These are phyloP conservation scores for Volucella inanis DNA, from an alignment of 2,888 invertebrate species.

Conservation along the genomic window DNA sequence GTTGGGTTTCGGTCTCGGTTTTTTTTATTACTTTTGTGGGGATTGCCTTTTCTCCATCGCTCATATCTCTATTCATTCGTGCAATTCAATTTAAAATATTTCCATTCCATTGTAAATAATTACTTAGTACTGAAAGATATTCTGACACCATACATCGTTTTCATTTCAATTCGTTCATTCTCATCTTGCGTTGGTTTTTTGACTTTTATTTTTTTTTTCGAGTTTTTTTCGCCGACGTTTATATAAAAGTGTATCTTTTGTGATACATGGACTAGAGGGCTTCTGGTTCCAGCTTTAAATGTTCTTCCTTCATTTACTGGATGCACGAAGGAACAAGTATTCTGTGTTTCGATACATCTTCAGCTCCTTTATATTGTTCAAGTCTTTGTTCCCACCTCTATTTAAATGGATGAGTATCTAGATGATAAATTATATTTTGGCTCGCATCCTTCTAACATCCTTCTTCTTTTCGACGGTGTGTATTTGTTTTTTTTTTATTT, in stretches of 20 bases:
- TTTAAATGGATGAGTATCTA: constrained; percentile 62
- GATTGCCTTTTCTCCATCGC: background rate
- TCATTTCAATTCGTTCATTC: constrained; percentile 47
- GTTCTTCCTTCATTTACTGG: too few relatives aligned
- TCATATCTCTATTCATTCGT: constrained; percentile 45
- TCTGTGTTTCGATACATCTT: constrained; percentile 1
- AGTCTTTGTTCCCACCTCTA: constrained; percentile 65
- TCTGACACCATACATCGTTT: constrained; percentile 72
- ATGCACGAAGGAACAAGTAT: too few relatives aligned
- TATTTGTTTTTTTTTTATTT: constrained; percentile 31
- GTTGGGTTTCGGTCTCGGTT: constrained; percentile 16
- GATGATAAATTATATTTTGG: constrained; percentile 74
- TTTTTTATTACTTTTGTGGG: constrained; percentile 49
- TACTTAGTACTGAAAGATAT: constrained; percentile 63
- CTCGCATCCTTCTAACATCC: constrained; percentile 74
- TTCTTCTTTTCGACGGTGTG: constrained; percentile 23
- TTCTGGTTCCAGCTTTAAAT: constrained; percentile 12
- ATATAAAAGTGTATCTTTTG: constrained; percentile 59
- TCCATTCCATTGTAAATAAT: constrained; percentile 73
- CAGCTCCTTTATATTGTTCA: constrained; percentile 43
- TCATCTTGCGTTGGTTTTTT: constrained; percentile 1
- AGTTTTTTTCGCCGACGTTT: constrained; percentile 41
- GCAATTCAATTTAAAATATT: constrained; percentile 73
- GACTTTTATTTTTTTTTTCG: constrained; percentile 21
- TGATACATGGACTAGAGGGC: constrained; percentile 51